Conservation (phyloP, 35 echinoderm and acorn worm genomes). For the Heliocidaris erythrogramma region DNA sequence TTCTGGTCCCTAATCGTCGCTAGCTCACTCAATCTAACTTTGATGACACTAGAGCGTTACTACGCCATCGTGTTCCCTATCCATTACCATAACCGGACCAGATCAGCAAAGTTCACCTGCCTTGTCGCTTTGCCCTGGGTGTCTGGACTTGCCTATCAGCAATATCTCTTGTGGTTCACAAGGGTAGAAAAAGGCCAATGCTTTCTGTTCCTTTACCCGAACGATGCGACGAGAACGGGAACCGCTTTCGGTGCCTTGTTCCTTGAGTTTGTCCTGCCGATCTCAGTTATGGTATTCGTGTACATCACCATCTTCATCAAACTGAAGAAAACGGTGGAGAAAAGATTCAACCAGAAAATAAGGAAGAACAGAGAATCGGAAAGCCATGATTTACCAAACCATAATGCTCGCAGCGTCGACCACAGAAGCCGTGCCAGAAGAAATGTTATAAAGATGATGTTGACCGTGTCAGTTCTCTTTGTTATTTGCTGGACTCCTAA, state of each 20-base stretch:
- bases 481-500: constrained; percentile 74
- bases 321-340: background rate
- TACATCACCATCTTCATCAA: constrained; percentile 56
- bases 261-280: constrained; percentile 41
- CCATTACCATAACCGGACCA: constrained; percentile 34
- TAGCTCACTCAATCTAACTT: constrained; percentile 65
- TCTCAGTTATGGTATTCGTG: constrained; percentile 57
- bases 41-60: constrained; percentile 69
- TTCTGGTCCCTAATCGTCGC: constrained; percentile 66
- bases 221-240: background rate
- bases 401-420: background rate
- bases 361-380: background rate
- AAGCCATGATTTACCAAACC: background rate
- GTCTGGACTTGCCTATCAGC: constrained; percentile 43
- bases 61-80: constrained; percentile 70
- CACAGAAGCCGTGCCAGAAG: background rate
- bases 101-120: background rate
- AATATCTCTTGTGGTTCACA: constrained; percentile 33
- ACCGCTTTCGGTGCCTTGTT: constrained; percentile 40
- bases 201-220: background rate
- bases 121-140: background rate
- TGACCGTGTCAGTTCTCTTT: constrained; percentile 58
- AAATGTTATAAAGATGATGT: constrained; percentile 70
- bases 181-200: constrained; percentile 29
- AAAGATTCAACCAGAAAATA: background rate